Conservation (phyloP, 2,888 invertebrate species). For the Lithophane ornitopus region DNA sequence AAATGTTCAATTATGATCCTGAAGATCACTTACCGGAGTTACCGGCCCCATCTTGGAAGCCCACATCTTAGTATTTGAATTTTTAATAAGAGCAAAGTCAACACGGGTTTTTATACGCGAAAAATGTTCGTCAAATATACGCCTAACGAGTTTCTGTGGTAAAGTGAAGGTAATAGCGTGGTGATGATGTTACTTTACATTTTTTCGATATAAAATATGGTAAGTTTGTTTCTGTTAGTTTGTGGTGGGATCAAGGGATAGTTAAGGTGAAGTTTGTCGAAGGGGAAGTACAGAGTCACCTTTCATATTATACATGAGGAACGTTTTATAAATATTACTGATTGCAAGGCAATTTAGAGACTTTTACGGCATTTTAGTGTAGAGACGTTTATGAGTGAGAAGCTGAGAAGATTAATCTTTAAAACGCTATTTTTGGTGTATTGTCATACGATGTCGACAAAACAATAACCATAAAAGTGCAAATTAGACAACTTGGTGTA, state of each 20-base stretch:
- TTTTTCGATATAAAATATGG: constrained; percentile 61
- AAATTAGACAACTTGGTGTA: not conserved
- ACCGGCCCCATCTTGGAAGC: constrained; percentile 67
- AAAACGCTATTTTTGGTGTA: not conserved
- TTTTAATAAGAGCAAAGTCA: constrained; percentile 76
- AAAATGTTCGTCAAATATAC: constrained; percentile 74
- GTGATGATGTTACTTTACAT: constrained; percentile 71
- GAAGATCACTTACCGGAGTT: constrained; percentile 75
- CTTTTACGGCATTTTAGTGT: not conserved
- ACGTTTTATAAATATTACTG: not conserved
- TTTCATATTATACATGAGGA: not conserved
- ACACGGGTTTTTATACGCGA: constrained; percentile 68
- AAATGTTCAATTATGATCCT: constrained; percentile 83
- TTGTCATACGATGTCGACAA: too few species aligned
- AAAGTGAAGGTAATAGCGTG: constrained; percentile 66
- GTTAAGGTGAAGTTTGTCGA: not conserved
- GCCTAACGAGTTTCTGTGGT: constrained; percentile 68
- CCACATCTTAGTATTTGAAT: constrained; percentile 75
- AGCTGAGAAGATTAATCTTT: not conserved
- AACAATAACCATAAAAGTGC: not conserved
- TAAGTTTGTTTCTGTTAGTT: constrained; percentile 44
- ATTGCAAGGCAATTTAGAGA: not conserved
- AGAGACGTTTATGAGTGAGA: not conserved
- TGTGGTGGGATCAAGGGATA: not conserved
- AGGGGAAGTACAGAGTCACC: not conserved